These are phyloP conservation scores for Apotomis betuletana DNA, from an alignment of 2,888 invertebrate species.

Conservation along the genomic window DNA sequence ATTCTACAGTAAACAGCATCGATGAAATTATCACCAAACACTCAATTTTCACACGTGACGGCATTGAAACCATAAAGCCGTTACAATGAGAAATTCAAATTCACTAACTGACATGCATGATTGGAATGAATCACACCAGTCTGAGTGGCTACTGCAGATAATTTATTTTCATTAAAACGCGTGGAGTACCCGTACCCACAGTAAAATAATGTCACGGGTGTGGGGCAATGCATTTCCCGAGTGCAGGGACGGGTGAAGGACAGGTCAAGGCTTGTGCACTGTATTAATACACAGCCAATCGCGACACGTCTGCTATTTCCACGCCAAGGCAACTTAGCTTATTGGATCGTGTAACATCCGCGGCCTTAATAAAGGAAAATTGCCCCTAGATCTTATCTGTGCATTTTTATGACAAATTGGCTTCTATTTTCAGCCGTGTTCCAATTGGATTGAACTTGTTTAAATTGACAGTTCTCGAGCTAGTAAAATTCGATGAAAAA, in stretches of 20 bases:
- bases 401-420: slow-evolving; percentile 28
- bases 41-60: no score
- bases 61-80: no score
- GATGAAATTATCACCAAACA: no score
- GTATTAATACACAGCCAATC: slow-evolving; percentile 49
- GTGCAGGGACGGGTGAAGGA: slow-evolving; percentile 58
- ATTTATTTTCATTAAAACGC: slow-evolving; percentile 21
- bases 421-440: slow-evolving; percentile 15
- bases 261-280: slow-evolving; percentile 65
- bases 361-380: slow-evolving; percentile 34
- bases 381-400: slow-evolving; percentile 38
- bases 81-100: no score
- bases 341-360: slow-evolving; percentile 31
- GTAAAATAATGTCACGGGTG: slow-evolving; percentile 34
- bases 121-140: not conserved
- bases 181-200: slow-evolving; percentile 5
- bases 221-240: slow-evolving; percentile 36
- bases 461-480: slow-evolving; percentile 7
- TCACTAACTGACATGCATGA: not conserved
- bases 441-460: slow-evolving; percentile 19
- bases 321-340: slow-evolving; percentile 36
- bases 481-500: not conserved
- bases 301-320: slow-evolving; percentile 56
- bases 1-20: no score
- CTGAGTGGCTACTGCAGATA: not conserved